Evolutionary conservation across 1,140 invertebrate genomes (phyloP).

Genomic region (Bombus confusus): DNA sequence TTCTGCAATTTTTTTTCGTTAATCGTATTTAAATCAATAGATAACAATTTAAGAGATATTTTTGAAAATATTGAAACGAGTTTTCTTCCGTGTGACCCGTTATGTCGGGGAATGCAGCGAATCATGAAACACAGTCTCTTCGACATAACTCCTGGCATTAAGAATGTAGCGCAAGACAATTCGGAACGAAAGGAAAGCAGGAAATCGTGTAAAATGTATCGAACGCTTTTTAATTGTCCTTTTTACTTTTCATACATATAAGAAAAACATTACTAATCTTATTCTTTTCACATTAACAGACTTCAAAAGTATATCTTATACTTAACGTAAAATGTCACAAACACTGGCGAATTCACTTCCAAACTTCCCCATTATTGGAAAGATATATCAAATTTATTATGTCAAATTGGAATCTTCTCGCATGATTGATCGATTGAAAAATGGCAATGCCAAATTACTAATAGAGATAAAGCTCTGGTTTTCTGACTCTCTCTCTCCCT

Average conservation of each 20-base stretch:
- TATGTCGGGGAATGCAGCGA: conserved; percentile 72
- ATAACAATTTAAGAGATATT: conserved; percentile 7
- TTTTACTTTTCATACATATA: neutral
- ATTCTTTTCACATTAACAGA: too few relatives aligned
- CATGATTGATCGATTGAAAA: neutral
- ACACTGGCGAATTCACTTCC: neutral
- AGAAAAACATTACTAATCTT: neutral
- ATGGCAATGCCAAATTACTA: neutral
- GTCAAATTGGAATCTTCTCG: neutral
- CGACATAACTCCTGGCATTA: conserved; percentile 50
- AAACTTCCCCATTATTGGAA: neutral
- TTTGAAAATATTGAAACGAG: conserved; percentile 61
- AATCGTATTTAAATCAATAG: neutral
- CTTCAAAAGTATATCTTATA: neutral
- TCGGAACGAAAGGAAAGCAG: conserved; percentile 22
- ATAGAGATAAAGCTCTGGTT: neutral
- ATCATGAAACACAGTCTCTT: conserved; percentile 57
- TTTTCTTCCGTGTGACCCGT: conserved; percentile 58
- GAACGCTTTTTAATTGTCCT: too few relatives aligned
- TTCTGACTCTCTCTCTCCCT: neutral
- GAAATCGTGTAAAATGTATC: neutral
- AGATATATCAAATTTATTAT: too few relatives aligned
- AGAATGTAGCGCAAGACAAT: conserved; percentile 50
- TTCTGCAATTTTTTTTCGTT: neutral
- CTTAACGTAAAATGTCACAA: neutral